Evolutionary conservation across 1,140 invertebrate genomes (phyloP), one percentile per base, ranked within the genome.

Genomic region (Ganaspis sp.): DNA sequence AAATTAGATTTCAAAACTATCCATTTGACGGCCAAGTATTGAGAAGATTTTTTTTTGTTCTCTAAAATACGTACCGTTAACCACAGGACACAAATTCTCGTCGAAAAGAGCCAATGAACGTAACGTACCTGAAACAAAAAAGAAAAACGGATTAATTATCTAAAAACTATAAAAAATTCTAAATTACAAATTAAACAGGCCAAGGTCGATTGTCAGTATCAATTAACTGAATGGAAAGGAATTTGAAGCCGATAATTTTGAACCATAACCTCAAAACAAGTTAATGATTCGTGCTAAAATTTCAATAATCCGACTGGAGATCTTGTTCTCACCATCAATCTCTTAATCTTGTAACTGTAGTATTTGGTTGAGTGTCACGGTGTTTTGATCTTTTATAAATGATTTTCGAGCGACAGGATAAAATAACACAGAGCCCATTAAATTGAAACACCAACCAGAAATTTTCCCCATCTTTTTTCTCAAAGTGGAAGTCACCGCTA

Each of bases 401-500:
- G 29, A 34, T 70, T 40, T 37, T 40, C 19, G 15, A 11, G 15
- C 1, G 40, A 72, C 19, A 71, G 19, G 40, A 71, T 42, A 17
- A 71, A 42, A 29, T 19, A 71, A 42, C 34, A n/a, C 38, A 8
- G 23, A 75, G 5, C 38, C 45, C 26, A 45, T 73, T 73, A 45
- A 12, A 8, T 73, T 42, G 45, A 26, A 54, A 37, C n/a, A 42
- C 12, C 21, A 23, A 19, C 26, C 19, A 72, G 26, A n/a, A 26
- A 45, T 72, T 72, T 72, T 12, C 17, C 23, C 73, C 1, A n/a
- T n/a, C 23, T 37, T 64, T 74, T 23, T 74, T 64, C 8, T 15
- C 23, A 17, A 69, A 34, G 23, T 64, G 58, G 58, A 64, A 64
- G 58, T 29, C 76, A 49, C 26, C 21, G 75, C 73, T 75, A 42